phyloP scores from a whole-genome alignment of 2,797 vertebrate genomes.

The Lepilemur ruficaudatus region DNA sequence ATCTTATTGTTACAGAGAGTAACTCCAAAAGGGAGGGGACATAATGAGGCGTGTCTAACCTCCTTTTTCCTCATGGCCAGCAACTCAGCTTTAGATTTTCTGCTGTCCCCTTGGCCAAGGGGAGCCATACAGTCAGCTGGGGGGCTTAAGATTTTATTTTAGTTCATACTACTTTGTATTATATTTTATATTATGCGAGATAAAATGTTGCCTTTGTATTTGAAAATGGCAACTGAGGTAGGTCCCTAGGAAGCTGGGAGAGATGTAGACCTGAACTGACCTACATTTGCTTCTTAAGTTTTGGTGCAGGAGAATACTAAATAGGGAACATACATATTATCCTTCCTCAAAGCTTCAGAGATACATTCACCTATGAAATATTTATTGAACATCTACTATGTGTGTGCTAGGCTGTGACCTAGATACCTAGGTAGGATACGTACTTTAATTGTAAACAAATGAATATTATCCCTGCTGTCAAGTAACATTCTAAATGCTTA shows the following conservation, averaged over 20 bases:
- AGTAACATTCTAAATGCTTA: conserved; percentile 22
- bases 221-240: not conserved
- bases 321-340: not conserved
- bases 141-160: not conserved
- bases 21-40: not conserved
- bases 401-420: not conserved
- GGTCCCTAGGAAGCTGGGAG: not conserved
- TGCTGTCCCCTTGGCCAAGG: not conserved
- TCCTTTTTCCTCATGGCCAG: not conserved
- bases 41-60: not conserved
- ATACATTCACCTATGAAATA: not conserved
- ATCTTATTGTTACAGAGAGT: not conserved
- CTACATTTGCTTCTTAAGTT: conserved; percentile 9
- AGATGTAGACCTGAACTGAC: not conserved
- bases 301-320: not conserved
- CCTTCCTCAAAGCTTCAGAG: conserved; percentile 15
- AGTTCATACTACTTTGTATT: not conserved
- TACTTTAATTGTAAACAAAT: conserved; percentile 7
- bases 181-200: not conserved
- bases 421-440: not conserved
- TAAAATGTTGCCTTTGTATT: conserved; percentile 6
- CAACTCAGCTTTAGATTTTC: not conserved
- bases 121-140: not conserved
- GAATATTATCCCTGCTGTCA: not conserved
- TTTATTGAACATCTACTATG: conserved; percentile 33